These are phyloP conservation scores for Phengaris alcon DNA, from an alignment of 2,888 invertebrate species.

Conservation along the genomic window DNA sequence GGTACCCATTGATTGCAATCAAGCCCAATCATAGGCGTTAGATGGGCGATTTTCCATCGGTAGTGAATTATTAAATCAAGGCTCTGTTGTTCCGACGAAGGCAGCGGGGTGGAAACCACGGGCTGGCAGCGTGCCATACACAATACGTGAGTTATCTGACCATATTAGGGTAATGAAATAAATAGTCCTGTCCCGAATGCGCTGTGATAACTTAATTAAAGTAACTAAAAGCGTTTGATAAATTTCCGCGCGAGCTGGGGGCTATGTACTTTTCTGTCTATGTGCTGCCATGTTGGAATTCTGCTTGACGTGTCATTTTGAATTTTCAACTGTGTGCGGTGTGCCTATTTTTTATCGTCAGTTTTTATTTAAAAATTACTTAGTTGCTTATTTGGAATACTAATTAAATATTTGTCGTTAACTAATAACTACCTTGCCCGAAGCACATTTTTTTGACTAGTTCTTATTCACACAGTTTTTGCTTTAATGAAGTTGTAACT, in stretches of 20 bases:
- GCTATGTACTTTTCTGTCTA: background rate
- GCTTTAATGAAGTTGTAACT: background rate
- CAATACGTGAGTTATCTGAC: slow-evolving; percentile 51
- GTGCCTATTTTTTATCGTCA: background rate
- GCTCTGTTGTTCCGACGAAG: slow-evolving; percentile 33
- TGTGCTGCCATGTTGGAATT: background rate
- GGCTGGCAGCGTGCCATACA: slow-evolving; percentile 65
- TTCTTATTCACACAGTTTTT: background rate
- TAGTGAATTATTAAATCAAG: slow-evolving; percentile 32
- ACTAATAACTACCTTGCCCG: too few relatives aligned
- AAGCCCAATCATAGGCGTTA: background rate
- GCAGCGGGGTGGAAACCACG: slow-evolving; percentile 50
- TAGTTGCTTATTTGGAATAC: too few relatives aligned
- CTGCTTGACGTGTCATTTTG: background rate
- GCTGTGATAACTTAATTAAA: slow-evolving; percentile 28
- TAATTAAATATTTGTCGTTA: too few relatives aligned
- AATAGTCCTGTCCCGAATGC: slow-evolving; percentile 26
- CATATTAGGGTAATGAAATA: slow-evolving; percentile 38
- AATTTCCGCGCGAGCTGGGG: slow-evolving; percentile 4
- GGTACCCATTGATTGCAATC: background rate
- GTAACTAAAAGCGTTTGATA: slow-evolving; percentile 22
- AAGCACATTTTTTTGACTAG: background rate
- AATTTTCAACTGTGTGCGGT: background rate
- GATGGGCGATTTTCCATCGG: slow-evolving; percentile 21
- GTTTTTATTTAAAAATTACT: background rate